phyloP scores from a whole-genome alignment of 2,888 invertebrate species.

The Rutpela maculata region DNA sequence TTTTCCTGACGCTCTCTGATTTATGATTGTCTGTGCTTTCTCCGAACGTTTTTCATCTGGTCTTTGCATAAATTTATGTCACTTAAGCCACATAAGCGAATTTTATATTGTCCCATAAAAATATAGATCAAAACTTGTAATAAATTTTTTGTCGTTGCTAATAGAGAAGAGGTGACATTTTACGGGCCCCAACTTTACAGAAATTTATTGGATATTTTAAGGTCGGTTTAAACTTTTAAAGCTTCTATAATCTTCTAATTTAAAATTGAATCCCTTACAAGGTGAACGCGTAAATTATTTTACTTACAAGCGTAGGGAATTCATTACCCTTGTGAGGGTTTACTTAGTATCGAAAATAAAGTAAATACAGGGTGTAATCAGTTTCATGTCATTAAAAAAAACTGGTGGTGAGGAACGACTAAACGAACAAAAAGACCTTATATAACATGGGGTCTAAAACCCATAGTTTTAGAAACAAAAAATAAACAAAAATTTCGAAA shows the following conservation, averaged over 20 bases:
- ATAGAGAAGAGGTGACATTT: slow-evolving; percentile 54
- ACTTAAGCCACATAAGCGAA: slow-evolving; percentile 63
- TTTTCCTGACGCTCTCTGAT: slow-evolving; percentile 61
- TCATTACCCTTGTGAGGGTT: too few species aligned
- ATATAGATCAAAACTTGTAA: slow-evolving; percentile 57
- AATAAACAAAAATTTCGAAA: too few species aligned
- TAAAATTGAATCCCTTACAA: slow-evolving; percentile 4
- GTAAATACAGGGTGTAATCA: too few species aligned
- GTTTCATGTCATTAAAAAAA: too few species aligned
- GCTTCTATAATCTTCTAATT: slow-evolving; percentile 17
- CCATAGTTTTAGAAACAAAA: too few species aligned
- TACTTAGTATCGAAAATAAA: too few species aligned
- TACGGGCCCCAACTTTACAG: slow-evolving; percentile 41
- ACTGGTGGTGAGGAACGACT: too few species aligned
- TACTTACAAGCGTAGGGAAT: too few species aligned
- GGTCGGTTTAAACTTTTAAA: slow-evolving; percentile 11
- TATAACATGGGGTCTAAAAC: too few species aligned
- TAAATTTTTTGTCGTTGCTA: slow-evolving; percentile 59
- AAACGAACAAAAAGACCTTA: too few species aligned
- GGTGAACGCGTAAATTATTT: neutral
- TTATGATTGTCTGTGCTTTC: slow-evolving; percentile 61
- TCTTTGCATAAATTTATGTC: slow-evolving; percentile 64
- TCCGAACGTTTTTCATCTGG: slow-evolving; percentile 59
- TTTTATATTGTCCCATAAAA: slow-evolving; percentile 61
- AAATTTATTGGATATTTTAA: slow-evolving; percentile 53